These are phyloP conservation scores for Rhinichthys osculus DNA, from an alignment of 2,797 vertebrate species.

Conservation along the genomic window DNA sequence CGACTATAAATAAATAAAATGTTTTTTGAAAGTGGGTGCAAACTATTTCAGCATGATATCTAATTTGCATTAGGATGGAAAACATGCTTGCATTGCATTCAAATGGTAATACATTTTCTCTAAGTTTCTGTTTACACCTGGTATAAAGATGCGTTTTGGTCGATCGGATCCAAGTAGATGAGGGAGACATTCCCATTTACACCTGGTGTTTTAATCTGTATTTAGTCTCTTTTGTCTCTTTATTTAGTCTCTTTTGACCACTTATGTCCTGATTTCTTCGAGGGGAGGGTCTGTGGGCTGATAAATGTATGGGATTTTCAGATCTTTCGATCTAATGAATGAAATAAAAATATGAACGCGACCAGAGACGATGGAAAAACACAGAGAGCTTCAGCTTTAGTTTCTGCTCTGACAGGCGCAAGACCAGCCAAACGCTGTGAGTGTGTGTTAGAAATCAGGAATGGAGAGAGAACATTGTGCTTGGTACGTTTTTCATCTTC, in stretches of 20 bases:
- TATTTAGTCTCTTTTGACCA: neutral
- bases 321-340: neutral
- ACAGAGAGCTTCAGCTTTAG: no score
- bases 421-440: neutral
- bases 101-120: neutral
- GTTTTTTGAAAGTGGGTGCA: neutral
- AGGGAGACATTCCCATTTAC: neutral
- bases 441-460: neutral
- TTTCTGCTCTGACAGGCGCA: no score
- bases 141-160: neutral
- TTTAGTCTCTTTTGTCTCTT: neutral
- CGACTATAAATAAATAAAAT: neutral
- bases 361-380: rapidly evolving
- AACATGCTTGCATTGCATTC: neutral
- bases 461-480: neutral
- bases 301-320: neutral
- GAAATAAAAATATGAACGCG: neutral
- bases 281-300: rapidly evolving
- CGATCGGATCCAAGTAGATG: neutral
- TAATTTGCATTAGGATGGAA: neutral
- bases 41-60: no score
- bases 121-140: neutral
- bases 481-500: neutral
- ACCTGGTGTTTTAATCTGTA: neutral
- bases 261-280: neutral